Percentiles rank a stretch among this genome's conserved stretches.
phyloP scores from a whole-genome alignment of 92 coral and sea anemone genomes.

The Umimayanthus chanpuru region DNA sequence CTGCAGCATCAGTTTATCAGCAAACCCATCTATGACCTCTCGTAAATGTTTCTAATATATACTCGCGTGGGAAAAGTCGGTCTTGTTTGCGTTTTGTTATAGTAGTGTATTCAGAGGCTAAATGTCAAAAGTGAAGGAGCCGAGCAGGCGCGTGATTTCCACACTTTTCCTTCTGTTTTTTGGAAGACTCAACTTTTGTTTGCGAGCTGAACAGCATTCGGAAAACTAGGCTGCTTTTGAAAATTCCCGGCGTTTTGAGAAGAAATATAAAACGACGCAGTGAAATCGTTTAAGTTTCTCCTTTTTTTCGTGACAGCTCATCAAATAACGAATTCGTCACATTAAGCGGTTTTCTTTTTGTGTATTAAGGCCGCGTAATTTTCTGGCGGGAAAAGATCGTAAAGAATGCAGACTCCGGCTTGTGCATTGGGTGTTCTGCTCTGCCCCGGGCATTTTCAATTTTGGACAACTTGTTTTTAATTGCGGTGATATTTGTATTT shows the following conservation, averaged over 20 bases:
- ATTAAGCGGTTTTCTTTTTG: background rate
- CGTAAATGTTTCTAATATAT: background rate
- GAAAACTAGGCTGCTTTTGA: background rate
- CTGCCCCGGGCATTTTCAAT: background rate
- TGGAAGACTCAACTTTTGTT: background rate
- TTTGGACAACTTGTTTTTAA: background rate
- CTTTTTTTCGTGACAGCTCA: constrained; percentile 1
- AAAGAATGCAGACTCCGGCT: background rate
- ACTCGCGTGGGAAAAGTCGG: constrained; percentile 4
- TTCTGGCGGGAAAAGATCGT: constrained; percentile 16
- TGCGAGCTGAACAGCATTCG: background rate
- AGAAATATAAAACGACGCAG: background rate
- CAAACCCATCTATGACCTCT: background rate
- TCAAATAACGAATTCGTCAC: background rate
- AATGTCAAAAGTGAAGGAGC: background rate
- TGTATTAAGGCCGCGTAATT: background rate
- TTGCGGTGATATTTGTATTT: background rate
- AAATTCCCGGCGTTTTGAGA: background rate
- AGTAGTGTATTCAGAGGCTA: background rate
- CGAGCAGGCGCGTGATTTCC: background rate
- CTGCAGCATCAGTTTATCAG: constrained; percentile 6
- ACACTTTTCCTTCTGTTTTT: background rate
- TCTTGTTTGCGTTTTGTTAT: background rate
- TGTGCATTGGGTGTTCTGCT: background rate
- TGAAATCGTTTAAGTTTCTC: background rate